Percentiles rank a stretch among this genome's conserved stretches.
Conservation (phyloP, 2,888 invertebrate genomes). For the Diploptera punctata region DNA sequence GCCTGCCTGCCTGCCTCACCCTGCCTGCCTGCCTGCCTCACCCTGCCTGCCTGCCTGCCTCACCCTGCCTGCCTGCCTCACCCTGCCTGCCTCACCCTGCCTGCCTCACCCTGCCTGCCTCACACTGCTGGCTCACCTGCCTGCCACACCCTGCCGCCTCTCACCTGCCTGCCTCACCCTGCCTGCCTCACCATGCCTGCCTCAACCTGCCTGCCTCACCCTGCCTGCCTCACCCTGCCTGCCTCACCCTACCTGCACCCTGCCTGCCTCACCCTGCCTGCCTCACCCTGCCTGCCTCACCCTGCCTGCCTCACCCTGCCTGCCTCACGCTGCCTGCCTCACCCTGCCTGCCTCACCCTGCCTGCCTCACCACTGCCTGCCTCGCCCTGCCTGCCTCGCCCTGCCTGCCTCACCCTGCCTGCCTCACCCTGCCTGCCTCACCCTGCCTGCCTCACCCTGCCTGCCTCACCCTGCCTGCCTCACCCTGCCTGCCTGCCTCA, state of each 20-base stretch:
- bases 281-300: neutral
- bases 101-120: neutral
- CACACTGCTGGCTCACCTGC: neutral
- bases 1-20: no score
- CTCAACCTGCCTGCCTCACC: neutral
- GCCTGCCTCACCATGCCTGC: neutral
- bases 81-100: neutral
- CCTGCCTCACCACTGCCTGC: neutral
- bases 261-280: neutral
- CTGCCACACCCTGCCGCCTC: neutral
- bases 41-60: no score
- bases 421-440: neutral
- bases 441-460: neutral
- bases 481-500: neutral
- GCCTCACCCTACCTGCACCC: neutral
- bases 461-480: neutral
- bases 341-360: neutral
- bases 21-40: no score
- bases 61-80: no score
- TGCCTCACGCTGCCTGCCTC: neutral
- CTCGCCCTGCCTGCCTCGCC: neutral
- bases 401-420: neutral
- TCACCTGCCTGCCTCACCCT: neutral
- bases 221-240: neutral
- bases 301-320: neutral